Evolutionary conservation across 1,140 invertebrate genomes (phyloP).

Genomic region (Dreissena rostriformis): DNA sequence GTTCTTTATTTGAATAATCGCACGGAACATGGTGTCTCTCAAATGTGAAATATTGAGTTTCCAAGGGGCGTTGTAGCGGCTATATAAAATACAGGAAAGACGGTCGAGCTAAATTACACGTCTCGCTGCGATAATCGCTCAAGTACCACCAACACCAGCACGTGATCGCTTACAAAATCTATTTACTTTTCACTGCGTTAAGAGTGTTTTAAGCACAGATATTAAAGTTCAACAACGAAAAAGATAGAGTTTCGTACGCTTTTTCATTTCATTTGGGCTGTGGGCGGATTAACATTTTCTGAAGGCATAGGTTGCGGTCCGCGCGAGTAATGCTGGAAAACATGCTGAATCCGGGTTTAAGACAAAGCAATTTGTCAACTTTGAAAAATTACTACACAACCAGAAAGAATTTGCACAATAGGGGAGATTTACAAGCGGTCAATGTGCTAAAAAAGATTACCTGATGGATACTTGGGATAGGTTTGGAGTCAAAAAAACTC

Average conservation of each 20-base stretch:
- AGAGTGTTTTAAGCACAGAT: slow-evolving; percentile 5
- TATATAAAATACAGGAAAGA: slow-evolving; percentile 1
- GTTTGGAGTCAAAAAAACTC: too few species aligned
- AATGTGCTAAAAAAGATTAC: too few species aligned
- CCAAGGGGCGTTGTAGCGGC: background rate
- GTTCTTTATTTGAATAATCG: background rate
- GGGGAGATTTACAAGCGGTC: too few species aligned
- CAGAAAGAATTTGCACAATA: too few species aligned
- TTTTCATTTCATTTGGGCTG: background rate
- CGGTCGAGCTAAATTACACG: background rate
- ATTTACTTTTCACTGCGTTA: slow-evolving; percentile 1
- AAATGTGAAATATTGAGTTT: slow-evolving; percentile 5
- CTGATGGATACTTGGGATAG: too few species aligned
- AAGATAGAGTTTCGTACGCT: background rate
- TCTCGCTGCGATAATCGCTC: background rate
- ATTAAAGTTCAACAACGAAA: background rate
- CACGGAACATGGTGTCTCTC: background rate
- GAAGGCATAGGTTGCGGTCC: background rate
- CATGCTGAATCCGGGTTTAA: background rate
- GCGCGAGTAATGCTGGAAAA: background rate
- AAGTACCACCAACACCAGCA: background rate
- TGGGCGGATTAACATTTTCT: background rate
- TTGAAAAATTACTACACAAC: too few species aligned
- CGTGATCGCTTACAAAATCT: slow-evolving; percentile 2
- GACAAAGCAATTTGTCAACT: slow-evolving; percentile 3